Percentiles rank a stretch among this genome's conserved stretches.
Evolutionary conservation across 2,113 vertebrate species (phyloP).

Genomic region (Choloepus hoffmanni): DNA sequence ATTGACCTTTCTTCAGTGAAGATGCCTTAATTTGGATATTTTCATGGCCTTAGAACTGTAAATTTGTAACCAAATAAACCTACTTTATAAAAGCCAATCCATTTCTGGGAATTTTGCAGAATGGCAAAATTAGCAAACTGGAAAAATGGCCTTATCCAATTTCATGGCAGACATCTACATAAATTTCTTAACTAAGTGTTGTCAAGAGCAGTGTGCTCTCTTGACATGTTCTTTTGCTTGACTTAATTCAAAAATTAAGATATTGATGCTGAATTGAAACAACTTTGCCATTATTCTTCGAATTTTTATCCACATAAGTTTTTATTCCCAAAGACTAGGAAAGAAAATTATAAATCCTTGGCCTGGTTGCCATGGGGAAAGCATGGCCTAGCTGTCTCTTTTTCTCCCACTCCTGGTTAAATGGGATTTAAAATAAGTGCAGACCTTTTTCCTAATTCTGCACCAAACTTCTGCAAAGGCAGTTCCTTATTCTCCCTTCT

Average conservation of each 20-base stretch:
- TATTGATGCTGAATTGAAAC: neutral
- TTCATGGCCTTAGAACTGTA: no score
- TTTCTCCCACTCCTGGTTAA: neutral
- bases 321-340: neutral
- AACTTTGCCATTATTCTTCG: neutral
- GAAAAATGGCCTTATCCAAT: neutral
- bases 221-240: neutral
- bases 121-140: no score
- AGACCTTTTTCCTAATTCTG: neutral
- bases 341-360: neutral
- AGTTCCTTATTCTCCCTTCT: neutral
- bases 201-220: neutral
- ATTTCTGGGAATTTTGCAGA: no score
- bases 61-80: no score
- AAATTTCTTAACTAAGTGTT: neutral
- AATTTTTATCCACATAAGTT: neutral
- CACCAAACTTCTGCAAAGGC: neutral
- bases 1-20: no score
- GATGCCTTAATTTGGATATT: no score
- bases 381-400: no score
- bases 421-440: neutral
- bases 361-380: neutral
- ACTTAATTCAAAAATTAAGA: conserved; percentile 8
- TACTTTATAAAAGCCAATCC: no score
- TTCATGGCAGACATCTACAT: neutral